Evolutionary conservation across 1,140 invertebrate genomes (phyloP).

Genomic region (Wiebesia pumilae): DNA sequence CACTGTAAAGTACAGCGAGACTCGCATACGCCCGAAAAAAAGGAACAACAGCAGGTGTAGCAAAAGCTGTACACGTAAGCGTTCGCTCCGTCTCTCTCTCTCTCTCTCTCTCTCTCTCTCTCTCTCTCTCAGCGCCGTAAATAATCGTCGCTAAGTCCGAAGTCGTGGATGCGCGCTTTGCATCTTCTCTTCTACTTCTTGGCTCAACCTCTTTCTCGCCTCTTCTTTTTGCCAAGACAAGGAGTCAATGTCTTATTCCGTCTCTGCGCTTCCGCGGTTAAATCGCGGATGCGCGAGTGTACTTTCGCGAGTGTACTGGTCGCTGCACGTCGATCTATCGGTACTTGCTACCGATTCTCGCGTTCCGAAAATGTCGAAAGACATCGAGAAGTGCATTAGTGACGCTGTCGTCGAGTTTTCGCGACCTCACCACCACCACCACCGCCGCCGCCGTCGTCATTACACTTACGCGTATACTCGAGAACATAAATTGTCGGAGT

Average conservation of each 20-base stretch:
- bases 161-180: conserved; percentile 20
- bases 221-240: neutral
- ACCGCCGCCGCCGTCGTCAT: too few species aligned
- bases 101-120: neutral
- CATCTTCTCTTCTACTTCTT: neutral
- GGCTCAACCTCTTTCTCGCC: neutral
- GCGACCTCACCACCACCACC: too few species aligned
- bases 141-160: neutral
- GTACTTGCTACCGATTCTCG: neutral
- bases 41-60: neutral
- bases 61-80: neutral
- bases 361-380: neutral
- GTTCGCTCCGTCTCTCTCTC: neutral
- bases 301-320: neutral
- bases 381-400: neutral
- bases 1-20: neutral
- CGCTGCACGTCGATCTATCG: neutral
- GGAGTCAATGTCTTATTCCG: neutral
- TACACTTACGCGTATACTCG: too few species aligned
- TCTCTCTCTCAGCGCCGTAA: neutral
- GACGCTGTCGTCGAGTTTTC: neutral
- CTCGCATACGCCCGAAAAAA: neutral
- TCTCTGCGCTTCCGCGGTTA: neutral
- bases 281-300: neutral
- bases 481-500: too few species aligned